Evolutionary conservation across 1,140 invertebrate species (phyloP), one percentile per base, ranked within the genome.

Genomic region (Copidosoma floridanum): DNA sequence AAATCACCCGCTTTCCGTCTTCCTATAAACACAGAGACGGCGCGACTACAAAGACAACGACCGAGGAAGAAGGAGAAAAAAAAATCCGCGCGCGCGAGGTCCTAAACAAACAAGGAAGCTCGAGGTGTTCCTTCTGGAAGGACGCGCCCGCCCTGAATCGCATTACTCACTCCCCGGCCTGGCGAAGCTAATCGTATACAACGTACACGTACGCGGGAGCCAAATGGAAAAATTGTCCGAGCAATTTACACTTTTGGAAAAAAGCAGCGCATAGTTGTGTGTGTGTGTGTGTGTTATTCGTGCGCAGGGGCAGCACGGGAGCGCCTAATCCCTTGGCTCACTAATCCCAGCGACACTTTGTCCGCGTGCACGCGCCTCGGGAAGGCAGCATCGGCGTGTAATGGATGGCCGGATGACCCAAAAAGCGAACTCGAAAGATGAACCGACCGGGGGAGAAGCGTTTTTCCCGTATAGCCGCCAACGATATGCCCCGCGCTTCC

Each of bases 171-270:
- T 48, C 60, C 68, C 61, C 71, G 73, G n/a, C n/a, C n/a, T n/a
- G n/a, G n/a, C n/a, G n/a, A n/a, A n/a, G n/a, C n/a, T n/a, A n/a
- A n/a, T n/a, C n/a, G n/a, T n/a, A n/a, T n/a, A n/a, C n/a, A n/a
- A n/a, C n/a, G n/a, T n/a, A n/a, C n/a, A n/a, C n/a, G n/a, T n/a
- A n/a, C n/a, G n/a, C n/a, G n/a, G n/a, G n/a, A n/a, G n/a, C n/a
- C n/a, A n/a, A n/a, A n/a, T n/a, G n/a, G 68, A 66, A 73, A 74
- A 73, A 74, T 77, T 75, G 73, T 79, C 76, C 76, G 68, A 75
- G 74, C 75, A 78, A 79, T 77, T 76, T 76, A 68, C 68, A 70
- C 70, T 75, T 67, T 71, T 75, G 14, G n/a, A n/a, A n/a, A n/a
- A 32, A 44, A 65, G 56, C 27, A 67, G 23, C 23, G 11, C 20